These are phyloP conservation scores for Diogma glabrata DNA, from an alignment of 2,888 invertebrate species.

Conservation along the genomic window DNA sequence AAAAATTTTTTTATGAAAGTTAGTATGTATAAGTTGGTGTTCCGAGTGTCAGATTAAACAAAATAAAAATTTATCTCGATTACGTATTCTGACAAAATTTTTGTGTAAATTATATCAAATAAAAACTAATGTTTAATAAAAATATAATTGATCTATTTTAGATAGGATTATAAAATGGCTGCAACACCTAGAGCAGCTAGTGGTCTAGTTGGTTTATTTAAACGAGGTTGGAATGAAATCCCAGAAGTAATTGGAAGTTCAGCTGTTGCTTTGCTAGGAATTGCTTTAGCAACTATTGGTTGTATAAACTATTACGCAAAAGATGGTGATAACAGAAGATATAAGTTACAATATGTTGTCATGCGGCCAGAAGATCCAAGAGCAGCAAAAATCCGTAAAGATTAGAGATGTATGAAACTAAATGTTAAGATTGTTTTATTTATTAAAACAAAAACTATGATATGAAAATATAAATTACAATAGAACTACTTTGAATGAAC, in stretches of 20 bases:
- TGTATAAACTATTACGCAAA: conserved; percentile 40
- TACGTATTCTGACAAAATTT: no score
- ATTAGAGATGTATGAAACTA: conserved; percentile 27
- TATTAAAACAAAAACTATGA: conserved; percentile 3
- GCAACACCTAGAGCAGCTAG: conserved; percentile 26
- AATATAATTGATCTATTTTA: background rate
- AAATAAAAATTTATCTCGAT: no score
- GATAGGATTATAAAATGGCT: conserved; percentile 5
- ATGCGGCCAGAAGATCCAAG: conserved; percentile 57
- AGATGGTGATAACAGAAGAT: conserved; percentile 55
- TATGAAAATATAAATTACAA: conserved; percentile 1
- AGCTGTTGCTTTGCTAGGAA: conserved; percentile 45
- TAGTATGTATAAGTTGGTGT: background rate
- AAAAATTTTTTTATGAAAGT: no score
- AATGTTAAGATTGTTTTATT: background rate
- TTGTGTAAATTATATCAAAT: no score
- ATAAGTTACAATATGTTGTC: conserved; percentile 50
- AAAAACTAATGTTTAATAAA: background rate
- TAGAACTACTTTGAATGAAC: conserved; percentile 9
- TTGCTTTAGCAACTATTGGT: conserved; percentile 40
- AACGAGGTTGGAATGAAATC: conserved; percentile 49
- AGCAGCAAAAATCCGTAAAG: conserved; percentile 42
- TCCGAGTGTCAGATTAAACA: background rate
- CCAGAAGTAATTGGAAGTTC: conserved; percentile 56
- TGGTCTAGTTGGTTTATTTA: conserved; percentile 28